Conservation (phyloP, 2,113 vertebrate species). For the Hypanus sabinus region DNA sequence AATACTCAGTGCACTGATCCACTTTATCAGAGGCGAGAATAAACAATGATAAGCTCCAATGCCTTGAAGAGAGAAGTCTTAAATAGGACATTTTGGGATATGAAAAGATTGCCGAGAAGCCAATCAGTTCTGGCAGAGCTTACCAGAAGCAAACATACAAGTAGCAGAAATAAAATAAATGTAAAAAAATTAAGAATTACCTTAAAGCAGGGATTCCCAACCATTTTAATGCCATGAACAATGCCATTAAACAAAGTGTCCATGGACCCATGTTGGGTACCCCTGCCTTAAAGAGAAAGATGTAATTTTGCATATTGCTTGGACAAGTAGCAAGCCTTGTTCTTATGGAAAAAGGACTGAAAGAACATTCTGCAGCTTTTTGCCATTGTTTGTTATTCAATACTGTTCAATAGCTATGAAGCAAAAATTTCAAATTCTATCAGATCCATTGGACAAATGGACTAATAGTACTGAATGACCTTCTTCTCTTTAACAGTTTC, state of each 20-base stretch:
- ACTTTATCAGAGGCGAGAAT: not conserved
- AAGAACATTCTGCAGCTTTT: not conserved
- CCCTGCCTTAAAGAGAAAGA: not conserved
- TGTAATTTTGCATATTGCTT: not conserved
- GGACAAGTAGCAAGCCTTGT: not conserved
- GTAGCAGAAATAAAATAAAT: not conserved
- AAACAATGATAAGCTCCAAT: not conserved
- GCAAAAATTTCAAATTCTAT: not conserved
- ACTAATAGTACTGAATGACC: not conserved
- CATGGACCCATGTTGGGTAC: no score
- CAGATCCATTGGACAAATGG: not conserved
- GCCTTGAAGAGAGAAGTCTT: not conserved
- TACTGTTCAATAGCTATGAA: not conserved
- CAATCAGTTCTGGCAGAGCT: not conserved
- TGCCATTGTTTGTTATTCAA: not conserved
- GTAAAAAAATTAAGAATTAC: not conserved
- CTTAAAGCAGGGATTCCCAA: not conserved
- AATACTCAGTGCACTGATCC: not conserved
- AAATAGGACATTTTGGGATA: not conserved
- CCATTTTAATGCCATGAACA: no score
- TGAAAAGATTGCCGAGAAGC: not conserved
- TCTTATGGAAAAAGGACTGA: not conserved
- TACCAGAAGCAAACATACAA: not conserved
- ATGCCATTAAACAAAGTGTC: no score
- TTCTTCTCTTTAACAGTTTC: not conserved